Percentiles rank a stretch among this genome's conserved stretches.
phyloP scores from a whole-genome alignment of 2,797 vertebrate species.

The Sebastes itinus region DNA sequence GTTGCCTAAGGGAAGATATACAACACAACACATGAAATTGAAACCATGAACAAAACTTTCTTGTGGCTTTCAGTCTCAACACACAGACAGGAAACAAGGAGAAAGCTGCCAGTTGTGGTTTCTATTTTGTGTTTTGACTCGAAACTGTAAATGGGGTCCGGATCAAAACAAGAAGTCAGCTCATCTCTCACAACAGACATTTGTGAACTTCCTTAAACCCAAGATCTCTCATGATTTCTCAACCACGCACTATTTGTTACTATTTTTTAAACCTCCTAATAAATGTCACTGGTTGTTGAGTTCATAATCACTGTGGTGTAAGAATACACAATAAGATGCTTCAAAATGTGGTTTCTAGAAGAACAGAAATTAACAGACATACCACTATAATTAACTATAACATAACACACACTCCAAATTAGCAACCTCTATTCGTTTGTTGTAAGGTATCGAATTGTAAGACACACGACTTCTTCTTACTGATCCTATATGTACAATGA shows the following conservation, averaged over 20 bases:
- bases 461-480: too few relatives aligned
- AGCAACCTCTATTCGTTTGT: too few relatives aligned
- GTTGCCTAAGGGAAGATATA: neutral
- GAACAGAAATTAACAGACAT: too few relatives aligned
- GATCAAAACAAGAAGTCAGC: neutral
- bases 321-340: too few relatives aligned
- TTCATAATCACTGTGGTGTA: too few relatives aligned
- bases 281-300: too few relatives aligned
- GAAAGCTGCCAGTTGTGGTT: conserved; percentile 20
- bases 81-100: conserved; percentile 25
- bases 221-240: neutral
- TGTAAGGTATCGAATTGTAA: too few relatives aligned
- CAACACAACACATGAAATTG: neutral
- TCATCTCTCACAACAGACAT: neutral
- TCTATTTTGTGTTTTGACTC: neutral
- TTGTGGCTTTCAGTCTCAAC: conserved; percentile 27
- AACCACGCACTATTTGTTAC: neutral
- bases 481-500: too few relatives aligned
- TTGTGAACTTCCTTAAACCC: neutral
- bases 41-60: neutral
- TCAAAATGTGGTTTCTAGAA: too few relatives aligned
- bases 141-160: neutral
- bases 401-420: neutral
- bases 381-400: too few relatives aligned
- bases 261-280: too few relatives aligned